These are phyloP conservation scores for Alcedo quadribrachys DNA, from an alignment of 2,797 vertebrate species.

Conservation along the genomic window DNA sequence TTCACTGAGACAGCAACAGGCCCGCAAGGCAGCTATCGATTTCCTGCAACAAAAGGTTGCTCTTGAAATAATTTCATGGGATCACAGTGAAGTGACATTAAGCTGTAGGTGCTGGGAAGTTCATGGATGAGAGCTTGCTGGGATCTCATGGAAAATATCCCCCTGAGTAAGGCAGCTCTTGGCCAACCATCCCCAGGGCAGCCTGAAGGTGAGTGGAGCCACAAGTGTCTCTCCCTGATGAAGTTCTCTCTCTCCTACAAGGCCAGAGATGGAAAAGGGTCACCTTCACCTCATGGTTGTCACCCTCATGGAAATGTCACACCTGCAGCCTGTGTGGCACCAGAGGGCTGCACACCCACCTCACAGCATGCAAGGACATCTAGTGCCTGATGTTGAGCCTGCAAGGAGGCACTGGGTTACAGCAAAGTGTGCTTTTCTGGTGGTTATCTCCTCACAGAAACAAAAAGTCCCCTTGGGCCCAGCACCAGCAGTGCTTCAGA, in stretches of 20 bases:
- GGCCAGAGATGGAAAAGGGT: neutral
- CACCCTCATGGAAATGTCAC: rapidly evolving
- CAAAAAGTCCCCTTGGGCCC: rapidly evolving
- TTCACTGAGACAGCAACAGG: neutral
- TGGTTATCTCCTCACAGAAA: neutral
- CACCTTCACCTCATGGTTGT: rapidly evolving
- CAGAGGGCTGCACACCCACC: rapidly evolving
- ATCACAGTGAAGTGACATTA: neutral
- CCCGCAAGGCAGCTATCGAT: neutral
- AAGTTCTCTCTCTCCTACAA: neutral
- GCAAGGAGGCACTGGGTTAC: neutral
- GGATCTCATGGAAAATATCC: neutral
- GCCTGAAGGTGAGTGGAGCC: neutral
- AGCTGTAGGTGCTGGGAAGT: neutral
- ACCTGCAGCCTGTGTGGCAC: neutral
- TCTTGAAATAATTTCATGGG: neutral
- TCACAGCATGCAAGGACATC: neutral
- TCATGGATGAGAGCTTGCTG: rapidly evolving
- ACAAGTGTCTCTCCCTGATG: neutral
- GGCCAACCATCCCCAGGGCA: neutral
- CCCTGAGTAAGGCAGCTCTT: neutral
- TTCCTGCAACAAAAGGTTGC: neutral
- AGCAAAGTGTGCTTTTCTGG: neutral
- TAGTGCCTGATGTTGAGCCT: constrained; percentile 9
- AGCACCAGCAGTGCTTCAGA: neutral